Conservation (phyloP, 2,797 vertebrate species). For the Borostomias antarcticus region DNA sequence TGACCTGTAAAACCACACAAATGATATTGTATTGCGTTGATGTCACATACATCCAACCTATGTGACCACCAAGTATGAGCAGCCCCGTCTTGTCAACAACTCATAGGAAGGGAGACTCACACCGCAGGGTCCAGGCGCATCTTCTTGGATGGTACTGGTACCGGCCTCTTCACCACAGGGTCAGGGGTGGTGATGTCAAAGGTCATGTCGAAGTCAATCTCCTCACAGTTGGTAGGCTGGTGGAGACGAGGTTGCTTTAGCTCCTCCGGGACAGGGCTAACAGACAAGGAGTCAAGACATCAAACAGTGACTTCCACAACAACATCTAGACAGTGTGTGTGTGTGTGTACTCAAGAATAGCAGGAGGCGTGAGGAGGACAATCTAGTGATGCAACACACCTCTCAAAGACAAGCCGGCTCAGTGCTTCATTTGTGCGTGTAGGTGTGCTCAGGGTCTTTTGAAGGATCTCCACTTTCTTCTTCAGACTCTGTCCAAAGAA, state of each 20-base stretch:
- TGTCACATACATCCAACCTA: not conserved
- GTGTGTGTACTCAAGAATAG: not conserved
- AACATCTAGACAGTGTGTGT: no score
- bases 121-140: slow-evolving; percentile 75
- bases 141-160: slow-evolving; percentile 77
- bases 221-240: slow-evolving; percentile 68
- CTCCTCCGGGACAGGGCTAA: slow-evolving; percentile 85
- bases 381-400: slow-evolving; percentile 66
- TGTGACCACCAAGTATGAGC: not conserved
- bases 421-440: slow-evolving; percentile 85
- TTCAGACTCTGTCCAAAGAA: slow-evolving; percentile 83
- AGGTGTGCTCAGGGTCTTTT: slow-evolving; percentile 90
- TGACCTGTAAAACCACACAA: slow-evolving; percentile 38
- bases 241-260: slow-evolving; percentile 81
- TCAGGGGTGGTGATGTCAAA: slow-evolving; percentile 88
- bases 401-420: slow-evolving; percentile 88
- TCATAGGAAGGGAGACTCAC: slow-evolving; percentile 70
- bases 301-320: not conserved
- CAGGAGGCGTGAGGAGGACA: not conserved
- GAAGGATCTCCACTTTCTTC: slow-evolving; percentile 91
- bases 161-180: slow-evolving; percentile 56
- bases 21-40: no score
- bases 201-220: slow-evolving; percentile 86
- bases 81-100: not conserved
- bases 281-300: slow-evolving; percentile 14